phyloP scores from a whole-genome alignment of 2,797 vertebrate species.

The Hemitrygon akajei region DNA sequence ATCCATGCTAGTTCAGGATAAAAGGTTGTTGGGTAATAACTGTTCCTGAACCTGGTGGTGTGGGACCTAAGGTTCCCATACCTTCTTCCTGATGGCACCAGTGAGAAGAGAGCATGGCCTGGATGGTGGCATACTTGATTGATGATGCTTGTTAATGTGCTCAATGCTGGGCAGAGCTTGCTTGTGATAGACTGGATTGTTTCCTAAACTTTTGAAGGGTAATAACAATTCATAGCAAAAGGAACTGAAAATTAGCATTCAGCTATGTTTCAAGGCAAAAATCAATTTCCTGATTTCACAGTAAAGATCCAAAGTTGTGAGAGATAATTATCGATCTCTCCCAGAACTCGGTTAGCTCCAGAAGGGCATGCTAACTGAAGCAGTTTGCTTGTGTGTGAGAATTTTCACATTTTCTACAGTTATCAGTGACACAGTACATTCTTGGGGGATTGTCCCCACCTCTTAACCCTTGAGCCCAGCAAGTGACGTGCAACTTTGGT shows the following conservation, averaged over 20 bases:
- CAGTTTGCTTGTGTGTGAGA: background rate
- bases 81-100: too few species aligned
- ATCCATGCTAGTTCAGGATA: too few species aligned
- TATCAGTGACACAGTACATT: background rate
- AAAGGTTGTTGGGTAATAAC: too few species aligned
- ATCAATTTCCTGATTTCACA: slow-evolving; percentile 30
- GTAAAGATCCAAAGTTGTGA: background rate
- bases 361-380: background rate
- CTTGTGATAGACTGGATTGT: too few species aligned
- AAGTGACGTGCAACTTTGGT: background rate
- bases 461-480: background rate
- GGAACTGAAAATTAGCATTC: background rate
- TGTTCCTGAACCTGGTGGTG: too few species aligned
- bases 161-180: too few species aligned
- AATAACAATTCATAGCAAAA: background rate
- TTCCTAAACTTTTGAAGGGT: too few species aligned
- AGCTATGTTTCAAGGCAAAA: background rate
- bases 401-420: slow-evolving; percentile 4
- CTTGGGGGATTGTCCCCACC: background rate
- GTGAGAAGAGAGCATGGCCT: too few species aligned
- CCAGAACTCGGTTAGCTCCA: background rate
- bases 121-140: too few species aligned
- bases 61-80: too few species aligned
- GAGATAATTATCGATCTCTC: background rate
- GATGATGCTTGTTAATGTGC: too few species aligned